These are phyloP conservation scores for Lates calcarifer DNA, from an alignment of 2,113 vertebrate genomes.

Conservation along the genomic window DNA sequence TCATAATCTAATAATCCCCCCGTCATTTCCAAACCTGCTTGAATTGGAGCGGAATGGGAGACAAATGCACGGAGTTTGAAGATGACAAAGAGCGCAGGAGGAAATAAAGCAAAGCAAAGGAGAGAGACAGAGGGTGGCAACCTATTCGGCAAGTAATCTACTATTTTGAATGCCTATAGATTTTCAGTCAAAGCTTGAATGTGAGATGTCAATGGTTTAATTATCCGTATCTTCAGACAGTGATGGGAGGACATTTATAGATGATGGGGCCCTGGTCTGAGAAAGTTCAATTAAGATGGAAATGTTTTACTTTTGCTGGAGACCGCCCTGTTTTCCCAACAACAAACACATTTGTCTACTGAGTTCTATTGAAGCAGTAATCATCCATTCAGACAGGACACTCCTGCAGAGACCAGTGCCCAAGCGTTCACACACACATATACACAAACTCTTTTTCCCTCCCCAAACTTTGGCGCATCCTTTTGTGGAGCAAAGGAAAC, in stretches of 20 bases:
- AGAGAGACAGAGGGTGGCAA: slow-evolving; percentile 19
- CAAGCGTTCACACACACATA: background rate
- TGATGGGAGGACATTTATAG: slow-evolving; percentile 64
- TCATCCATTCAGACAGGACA: slow-evolving; percentile 16
- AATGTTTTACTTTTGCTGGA: slow-evolving; percentile 49
- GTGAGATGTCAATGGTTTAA: slow-evolving; percentile 67
- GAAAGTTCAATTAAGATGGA: slow-evolving; percentile 60
- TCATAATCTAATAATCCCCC: slow-evolving; percentile 60
- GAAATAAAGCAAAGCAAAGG: slow-evolving; percentile 31
- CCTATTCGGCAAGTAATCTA: slow-evolving; percentile 67
- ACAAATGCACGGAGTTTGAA: background rate
- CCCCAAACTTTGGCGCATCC: background rate
- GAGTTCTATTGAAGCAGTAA: slow-evolving; percentile 17
- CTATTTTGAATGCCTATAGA: slow-evolving; percentile 74
- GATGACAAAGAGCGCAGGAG: slow-evolving; percentile 32
- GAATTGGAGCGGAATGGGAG: background rate
- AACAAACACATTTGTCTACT: slow-evolving; percentile 22
- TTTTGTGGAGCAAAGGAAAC: slow-evolving; percentile 23
- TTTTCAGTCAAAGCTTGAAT: slow-evolving; percentile 70
- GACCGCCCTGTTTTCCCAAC: background rate
- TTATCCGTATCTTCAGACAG: slow-evolving; percentile 57
- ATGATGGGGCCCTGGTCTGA: slow-evolving; percentile 23
- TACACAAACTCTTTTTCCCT: background rate
- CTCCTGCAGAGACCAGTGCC: background rate
- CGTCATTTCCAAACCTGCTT: slow-evolving; percentile 34